Base-by-base conservation (phyloP, 2,888 invertebrate species). In the Cecidostiba fungosa region DNA sequence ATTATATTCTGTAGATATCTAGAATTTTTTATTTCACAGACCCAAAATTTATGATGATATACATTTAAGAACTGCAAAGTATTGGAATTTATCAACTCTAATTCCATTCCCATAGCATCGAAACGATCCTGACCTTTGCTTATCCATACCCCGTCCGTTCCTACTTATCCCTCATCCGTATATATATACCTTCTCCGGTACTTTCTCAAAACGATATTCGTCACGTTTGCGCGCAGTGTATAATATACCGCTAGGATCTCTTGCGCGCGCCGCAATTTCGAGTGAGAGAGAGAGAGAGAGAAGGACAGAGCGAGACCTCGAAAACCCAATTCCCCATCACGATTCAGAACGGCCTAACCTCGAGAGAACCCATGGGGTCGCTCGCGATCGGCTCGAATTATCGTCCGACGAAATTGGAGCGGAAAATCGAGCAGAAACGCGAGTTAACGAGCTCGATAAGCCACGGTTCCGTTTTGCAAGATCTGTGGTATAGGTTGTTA, bases 381-480 rank as follows among this genome's bases (percentile, higher is more conserved):
- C 77, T 85, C 77, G 73, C 59, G 74, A 82, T 85, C 77, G 73
- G 16, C 50, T 82, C 47, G 62, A 50, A 82, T 85, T 73, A 85
- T 72, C 82, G 70, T 78, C 43, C 50, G 59, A n/a, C 36, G n/a
- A 85, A 85, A 85, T 74, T 82, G 69, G 78, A 78, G 85, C 78
- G 78, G 78, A 82, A 82, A 82, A 76, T 82, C 47, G 54, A 23
- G 72, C n/a, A 72, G 5, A 76, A 54, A 19, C 59, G 4, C 54
- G 29, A 77, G 43, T 74, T 84, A 72, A 73, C 72, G 77, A 70
- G 50, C 54, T 29, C 50, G 26, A 66, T 74, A 29, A 50, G 32
- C 72, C 77, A 19, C 54, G 54, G 8, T 39, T 32, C 14, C 43
- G 43, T 66, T 66, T 66, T 10, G 16, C n/a, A 5, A 8, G 26